Evolutionary conservation across 2,113 vertebrate species (phyloP).

Genomic region (Pterocles burchelli): DNA sequence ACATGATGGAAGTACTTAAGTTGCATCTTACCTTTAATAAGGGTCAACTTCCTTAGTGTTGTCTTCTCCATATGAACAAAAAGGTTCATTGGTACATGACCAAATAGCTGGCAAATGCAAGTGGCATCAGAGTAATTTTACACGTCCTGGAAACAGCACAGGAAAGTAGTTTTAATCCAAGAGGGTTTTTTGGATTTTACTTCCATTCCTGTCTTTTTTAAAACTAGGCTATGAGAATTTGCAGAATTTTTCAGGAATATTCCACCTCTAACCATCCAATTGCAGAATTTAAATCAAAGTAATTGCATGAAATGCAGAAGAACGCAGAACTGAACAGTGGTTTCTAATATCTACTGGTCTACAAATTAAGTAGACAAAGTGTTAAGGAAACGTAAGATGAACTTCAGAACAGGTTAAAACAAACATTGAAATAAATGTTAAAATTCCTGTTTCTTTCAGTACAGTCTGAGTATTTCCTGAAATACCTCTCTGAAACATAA

Average conservation of each 20-base stretch:
- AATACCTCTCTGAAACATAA: not conserved
- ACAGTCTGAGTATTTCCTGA: not conserved
- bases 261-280: not conserved
- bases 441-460: not conserved
- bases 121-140: constrained; percentile 27
- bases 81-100: not conserved
- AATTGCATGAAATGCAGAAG: not conserved
- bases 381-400: not conserved
- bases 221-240: not conserved
- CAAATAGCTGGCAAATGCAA: constrained; percentile 45
- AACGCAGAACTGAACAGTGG: not conserved
- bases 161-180: constrained; percentile 25
- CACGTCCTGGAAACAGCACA: constrained; percentile 37
- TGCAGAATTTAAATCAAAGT: not conserved
- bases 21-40: not conserved
- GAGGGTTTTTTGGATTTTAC: constrained; percentile 16
- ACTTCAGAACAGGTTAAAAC: not conserved
- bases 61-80: not conserved
- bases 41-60: not conserved
- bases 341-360: not conserved
- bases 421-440: not conserved
- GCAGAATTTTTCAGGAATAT: constrained; percentile 5
- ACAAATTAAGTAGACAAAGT: not conserved
- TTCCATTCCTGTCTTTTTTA: not conserved
- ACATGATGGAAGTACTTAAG: not conserved